phyloP scores from a whole-genome alignment of 1,140 invertebrate genomes.

The Euglossa dilemma region DNA sequence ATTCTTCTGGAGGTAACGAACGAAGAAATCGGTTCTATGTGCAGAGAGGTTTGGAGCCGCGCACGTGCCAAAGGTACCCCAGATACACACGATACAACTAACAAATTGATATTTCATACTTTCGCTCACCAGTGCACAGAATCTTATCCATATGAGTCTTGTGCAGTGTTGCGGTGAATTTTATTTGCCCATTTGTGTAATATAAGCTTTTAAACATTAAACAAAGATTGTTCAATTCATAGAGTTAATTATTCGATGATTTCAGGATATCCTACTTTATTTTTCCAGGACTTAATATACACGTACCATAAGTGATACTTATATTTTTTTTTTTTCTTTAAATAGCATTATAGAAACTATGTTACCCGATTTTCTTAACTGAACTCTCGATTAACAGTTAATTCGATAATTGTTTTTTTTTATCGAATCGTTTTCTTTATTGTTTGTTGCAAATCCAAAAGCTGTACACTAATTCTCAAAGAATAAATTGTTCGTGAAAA shows the following conservation, averaged over 20 bases:
- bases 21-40: constrained; percentile 91
- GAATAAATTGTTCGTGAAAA: constrained; percentile 22
- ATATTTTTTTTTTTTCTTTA: background rate
- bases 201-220: constrained; percentile 76
- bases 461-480: constrained; percentile 1
- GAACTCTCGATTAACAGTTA: background rate
- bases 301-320: constrained; percentile 47
- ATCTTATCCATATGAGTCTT: constrained; percentile 61
- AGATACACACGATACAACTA: constrained; percentile 79
- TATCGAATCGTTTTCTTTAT: background rate
- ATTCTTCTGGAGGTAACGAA: constrained; percentile 96
- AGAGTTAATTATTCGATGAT: constrained; percentile 78
- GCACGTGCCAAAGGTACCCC: constrained; percentile 86
- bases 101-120: constrained; percentile 71
- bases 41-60: constrained; percentile 88
- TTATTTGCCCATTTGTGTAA: constrained; percentile 70
- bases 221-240: constrained; percentile 74
- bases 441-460: background rate
- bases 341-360: constrained; percentile 6
- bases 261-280: constrained; percentile 76
- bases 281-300: constrained; percentile 72
- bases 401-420: constrained; percentile 1
- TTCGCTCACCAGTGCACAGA: constrained; percentile 68
- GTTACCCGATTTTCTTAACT: background rate
- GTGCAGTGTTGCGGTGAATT: constrained; percentile 65